Percentiles rank a stretch among this genome's conserved stretches.
Evolutionary conservation across 2,888 invertebrate genomes (phyloP).

Genomic region (Folsomia manolachei): DNA sequence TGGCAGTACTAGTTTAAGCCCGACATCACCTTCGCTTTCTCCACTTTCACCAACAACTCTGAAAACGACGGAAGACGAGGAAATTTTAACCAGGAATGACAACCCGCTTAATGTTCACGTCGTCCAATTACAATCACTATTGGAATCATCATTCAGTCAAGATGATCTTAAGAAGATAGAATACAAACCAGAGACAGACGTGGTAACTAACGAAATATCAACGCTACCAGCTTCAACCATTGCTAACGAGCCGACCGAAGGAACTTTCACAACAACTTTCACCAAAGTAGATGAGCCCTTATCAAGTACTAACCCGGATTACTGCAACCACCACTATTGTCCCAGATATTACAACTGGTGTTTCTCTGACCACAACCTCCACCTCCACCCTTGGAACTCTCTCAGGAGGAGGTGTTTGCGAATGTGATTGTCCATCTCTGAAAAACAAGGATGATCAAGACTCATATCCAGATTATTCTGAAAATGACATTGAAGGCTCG

Average conservation of each 20-base stretch:
- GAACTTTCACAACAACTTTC: background rate
- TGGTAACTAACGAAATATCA: background rate
- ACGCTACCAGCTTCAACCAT: background rate
- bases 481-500: constrained; percentile 3
- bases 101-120: background rate
- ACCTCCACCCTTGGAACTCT: constrained; percentile 12
- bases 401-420: constrained; percentile 41
- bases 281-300: background rate
- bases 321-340: background rate
- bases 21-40: background rate
- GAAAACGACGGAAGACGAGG: background rate
- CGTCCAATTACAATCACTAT: background rate
- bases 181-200: background rate
- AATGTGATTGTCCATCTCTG: constrained; percentile 45
- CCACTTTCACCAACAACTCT: background rate
- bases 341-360: background rate
- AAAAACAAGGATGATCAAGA: constrained; percentile 19
- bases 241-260: background rate
- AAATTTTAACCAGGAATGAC: background rate
- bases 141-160: background rate
- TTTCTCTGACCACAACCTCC: background rate
- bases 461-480: background rate
- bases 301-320: too few species aligned
- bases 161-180: background rate
- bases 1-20: background rate